Evolutionary conservation across 1,140 invertebrate species (phyloP), one percentile per base, ranked within the genome.

Genomic region (Bursaphelenchus mucronatus): DNA sequence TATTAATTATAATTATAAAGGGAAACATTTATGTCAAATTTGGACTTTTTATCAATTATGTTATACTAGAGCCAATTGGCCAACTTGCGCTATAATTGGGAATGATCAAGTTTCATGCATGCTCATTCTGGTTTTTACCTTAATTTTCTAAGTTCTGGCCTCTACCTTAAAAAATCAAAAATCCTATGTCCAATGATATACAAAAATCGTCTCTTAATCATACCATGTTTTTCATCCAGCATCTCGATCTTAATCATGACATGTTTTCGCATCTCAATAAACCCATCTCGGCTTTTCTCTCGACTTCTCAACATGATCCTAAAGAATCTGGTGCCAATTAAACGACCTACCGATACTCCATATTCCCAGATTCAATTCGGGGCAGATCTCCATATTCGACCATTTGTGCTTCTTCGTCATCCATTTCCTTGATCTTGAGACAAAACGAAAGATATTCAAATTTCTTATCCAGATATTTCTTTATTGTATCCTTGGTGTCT

Each of bases 311-410:
- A 82, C 46, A 97, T 88, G 57, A 97, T 82, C 69, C 69, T 68
- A 43, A 13, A 71, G n/a, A n/a, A n/a, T n/a, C n/a, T n/a, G 66
- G 21, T 11, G 17, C 15, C 46, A 6, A 49, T 19, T 58, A 3
- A 66, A 49, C 62, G 10, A 30, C 11, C 2, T 68, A 89, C 87
- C 94, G 88, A 82, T 97, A 98, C 82, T 98, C 94, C 84, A 97
- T 98, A 82, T 98, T 98, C 59, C 95, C 95, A 7, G 94, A 97
- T 83, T 97, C 94, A 0, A 98, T 91, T 49, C 95, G 85, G 81
- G 97, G 97, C 11, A 97, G 83, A 0, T 98, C 94, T 79, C 96
- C 91, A 21, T 46, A 46, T 15, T 97, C 81, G 0, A 90, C 88
- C 44, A 89, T 89, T 64, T 91, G 95, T 71, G 93, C 92, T 79